Conservation (phyloP, 1,140 invertebrate species). For the Drosophila tristis region DNA sequence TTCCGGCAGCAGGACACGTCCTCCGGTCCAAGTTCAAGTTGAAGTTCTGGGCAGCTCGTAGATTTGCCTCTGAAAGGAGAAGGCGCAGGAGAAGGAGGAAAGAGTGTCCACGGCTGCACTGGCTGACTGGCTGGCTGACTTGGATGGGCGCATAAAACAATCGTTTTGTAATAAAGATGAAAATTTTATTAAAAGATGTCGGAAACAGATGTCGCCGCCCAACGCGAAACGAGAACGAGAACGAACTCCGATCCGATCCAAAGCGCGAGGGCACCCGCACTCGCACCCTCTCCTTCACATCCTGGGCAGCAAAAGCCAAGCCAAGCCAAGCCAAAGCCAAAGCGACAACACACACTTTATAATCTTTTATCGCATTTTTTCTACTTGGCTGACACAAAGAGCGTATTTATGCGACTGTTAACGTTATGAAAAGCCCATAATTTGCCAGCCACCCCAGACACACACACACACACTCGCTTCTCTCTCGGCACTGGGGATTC, state of each 20-base stretch:
- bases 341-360: constrained; percentile 77
- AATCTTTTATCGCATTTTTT: constrained; percentile 84
- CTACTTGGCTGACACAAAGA: constrained; percentile 83
- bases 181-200: constrained; percentile 85
- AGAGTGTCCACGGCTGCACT: constrained; percentile 15
- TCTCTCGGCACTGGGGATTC: neutral
- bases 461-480: neutral
- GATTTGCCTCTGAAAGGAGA: neutral
- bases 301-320: constrained; percentile 47
- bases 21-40: constrained; percentile 65
- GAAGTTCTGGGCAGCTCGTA: constrained; percentile 13
- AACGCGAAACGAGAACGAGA: constrained; percentile 35
- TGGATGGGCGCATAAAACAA: constrained; percentile 75
- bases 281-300: neutral
- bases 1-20: constrained; percentile 59
- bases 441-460: constrained; percentile 71
- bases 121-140: too few relatives aligned
- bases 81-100: neutral
- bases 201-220: constrained; percentile 82
- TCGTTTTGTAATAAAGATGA: constrained; percentile 84
- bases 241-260: constrained; percentile 31
- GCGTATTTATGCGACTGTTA: constrained; percentile 83
- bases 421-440: constrained; percentile 84
- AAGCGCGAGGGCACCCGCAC: too few relatives aligned
- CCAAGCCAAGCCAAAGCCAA: constrained; percentile 22